These are phyloP conservation scores for Chloroceryle aenea DNA, from an alignment of 2,113 vertebrate species.

Conservation along the genomic window DNA sequence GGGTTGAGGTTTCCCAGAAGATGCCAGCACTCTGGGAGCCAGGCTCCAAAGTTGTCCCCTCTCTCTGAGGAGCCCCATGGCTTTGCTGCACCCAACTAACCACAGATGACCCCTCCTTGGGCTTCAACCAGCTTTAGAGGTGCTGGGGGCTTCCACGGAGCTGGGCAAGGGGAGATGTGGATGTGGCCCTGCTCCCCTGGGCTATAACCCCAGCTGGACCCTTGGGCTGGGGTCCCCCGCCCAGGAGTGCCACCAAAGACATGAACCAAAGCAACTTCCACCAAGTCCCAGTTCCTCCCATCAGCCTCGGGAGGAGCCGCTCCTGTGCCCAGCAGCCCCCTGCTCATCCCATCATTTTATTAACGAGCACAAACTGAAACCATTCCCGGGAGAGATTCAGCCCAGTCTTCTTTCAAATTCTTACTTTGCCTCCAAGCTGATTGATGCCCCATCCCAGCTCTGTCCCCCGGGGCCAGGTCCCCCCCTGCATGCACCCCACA, in stretches of 20 bases:
- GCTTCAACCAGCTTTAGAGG: background rate
- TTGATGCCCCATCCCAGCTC: background rate
- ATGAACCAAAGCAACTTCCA: background rate
- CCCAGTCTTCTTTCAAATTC: background rate
- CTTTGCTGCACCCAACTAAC: rapidly evolving
- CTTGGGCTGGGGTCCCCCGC: rapidly evolving
- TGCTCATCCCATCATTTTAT: background rate
- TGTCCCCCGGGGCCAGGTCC: background rate
- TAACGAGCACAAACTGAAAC: background rate
- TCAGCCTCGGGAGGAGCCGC: background rate
- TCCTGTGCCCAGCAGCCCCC: background rate
- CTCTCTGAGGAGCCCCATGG: background rate
- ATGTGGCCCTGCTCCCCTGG: rapidly evolving
- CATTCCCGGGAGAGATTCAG: background rate
- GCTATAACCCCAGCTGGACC: background rate
- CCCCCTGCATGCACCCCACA: rapidly evolving
- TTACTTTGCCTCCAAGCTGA: background rate
- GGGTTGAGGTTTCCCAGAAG: background rate
- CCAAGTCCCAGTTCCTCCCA: background rate
- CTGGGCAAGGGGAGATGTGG: background rate
- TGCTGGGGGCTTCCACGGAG: rapidly evolving
- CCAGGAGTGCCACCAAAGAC: background rate
- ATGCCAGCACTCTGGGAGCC: background rate
- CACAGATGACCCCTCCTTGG: rapidly evolving
- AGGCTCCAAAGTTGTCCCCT: rapidly evolving